A percentile compares a stretch with the other conserved stretches of the same genome.
phyloP scores from a whole-genome alignment of 2,797 vertebrate species.

The Aplochiton taeniatus region DNA sequence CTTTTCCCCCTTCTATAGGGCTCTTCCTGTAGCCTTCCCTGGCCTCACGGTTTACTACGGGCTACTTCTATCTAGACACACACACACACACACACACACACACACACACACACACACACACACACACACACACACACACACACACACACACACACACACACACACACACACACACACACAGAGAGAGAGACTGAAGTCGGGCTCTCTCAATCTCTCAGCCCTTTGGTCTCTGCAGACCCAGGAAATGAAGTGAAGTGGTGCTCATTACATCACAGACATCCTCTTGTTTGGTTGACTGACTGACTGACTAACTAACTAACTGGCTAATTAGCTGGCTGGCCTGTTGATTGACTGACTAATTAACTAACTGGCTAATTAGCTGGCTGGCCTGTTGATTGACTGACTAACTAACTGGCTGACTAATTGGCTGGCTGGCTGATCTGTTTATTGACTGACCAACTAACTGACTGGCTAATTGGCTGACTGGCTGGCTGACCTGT shows the following conservation, averaged over 20 bases:
- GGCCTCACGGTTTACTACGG: constrained; percentile 47
- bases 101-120: constrained; percentile 8
- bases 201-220: constrained; percentile 30
- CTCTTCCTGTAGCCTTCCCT: constrained; percentile 50
- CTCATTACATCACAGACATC: constrained; percentile 60
- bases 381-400: too few species aligned
- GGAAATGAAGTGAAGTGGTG: constrained; percentile 30
- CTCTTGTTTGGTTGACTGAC: background rate
- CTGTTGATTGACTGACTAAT: too few species aligned
- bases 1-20: constrained; percentile 62
- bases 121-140: constrained; percentile 2
- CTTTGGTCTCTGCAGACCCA: constrained; percentile 11
- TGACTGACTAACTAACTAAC: too few species aligned
- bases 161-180: constrained; percentile 1
- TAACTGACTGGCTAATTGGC: too few species aligned
- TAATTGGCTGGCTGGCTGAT: too few species aligned
- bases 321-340: too few species aligned
- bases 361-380: too few species aligned
- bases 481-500: too few species aligned
- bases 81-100: constrained; percentile 4
- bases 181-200: constrained; percentile 24
- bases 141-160: constrained; percentile 5
- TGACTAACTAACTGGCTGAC: too few species aligned
- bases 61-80: background rate
- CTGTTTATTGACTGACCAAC: too few species aligned